These are phyloP conservation scores for Aselliscus stoliczkanus DNA, from an alignment of 2,797 vertebrate genomes.

Conservation along the genomic window DNA sequence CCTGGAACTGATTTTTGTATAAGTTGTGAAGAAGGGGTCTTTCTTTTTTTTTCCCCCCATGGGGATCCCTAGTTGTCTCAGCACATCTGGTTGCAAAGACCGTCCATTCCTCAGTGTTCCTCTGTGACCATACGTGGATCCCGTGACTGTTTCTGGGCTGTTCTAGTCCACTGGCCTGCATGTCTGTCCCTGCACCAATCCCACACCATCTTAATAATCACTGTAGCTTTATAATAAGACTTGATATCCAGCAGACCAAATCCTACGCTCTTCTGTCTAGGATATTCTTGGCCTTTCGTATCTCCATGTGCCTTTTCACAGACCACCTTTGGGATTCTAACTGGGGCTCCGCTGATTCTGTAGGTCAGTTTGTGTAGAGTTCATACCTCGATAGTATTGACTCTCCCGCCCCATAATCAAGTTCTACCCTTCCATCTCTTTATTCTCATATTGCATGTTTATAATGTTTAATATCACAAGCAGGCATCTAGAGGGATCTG, in stretches of 20 bases:
- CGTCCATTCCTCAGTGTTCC: not conserved
- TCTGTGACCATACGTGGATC: not conserved
- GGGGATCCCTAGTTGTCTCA: not conserved
- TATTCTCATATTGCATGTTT: not conserved
- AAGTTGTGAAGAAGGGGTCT: not conserved
- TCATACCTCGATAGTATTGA: too few species aligned
- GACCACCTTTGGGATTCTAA: not conserved
- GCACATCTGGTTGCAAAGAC: not conserved
- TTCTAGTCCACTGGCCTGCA: not conserved
- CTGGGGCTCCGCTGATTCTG: accelerated
- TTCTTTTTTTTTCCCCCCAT: not conserved
- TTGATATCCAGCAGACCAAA: too few species aligned
- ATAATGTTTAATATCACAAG: not conserved
- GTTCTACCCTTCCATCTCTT: not conserved
- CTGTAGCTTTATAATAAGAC: not conserved
- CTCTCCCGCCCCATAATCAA: not conserved
- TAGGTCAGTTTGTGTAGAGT: not conserved
- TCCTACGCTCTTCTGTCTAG: not conserved
- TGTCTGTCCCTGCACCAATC: not conserved
- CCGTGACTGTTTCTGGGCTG: not conserved
- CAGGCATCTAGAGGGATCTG: not conserved
- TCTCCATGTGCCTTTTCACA: not conserved
- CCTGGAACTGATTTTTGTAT: not conserved
- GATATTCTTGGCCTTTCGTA: not conserved
- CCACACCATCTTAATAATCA: not conserved